These are phyloP conservation scores for Bombycilla garrulus DNA, from an alignment of 2,113 vertebrate species.

Conservation along the genomic window DNA sequence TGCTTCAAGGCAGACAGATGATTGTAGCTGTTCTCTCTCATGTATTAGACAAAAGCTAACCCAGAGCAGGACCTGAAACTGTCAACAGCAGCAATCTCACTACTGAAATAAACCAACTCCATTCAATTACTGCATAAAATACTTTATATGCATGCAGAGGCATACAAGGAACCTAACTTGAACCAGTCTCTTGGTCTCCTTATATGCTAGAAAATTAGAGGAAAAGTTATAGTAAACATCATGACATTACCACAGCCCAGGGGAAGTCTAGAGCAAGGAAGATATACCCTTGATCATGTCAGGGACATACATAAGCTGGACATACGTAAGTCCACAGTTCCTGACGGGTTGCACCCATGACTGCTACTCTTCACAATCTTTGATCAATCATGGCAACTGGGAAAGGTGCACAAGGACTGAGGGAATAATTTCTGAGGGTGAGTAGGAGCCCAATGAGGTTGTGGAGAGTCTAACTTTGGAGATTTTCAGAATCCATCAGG, in stretches of 20 bases:
- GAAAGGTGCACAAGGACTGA: background rate
- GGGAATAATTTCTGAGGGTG: background rate
- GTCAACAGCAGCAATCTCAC: background rate
- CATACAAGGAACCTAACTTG: background rate
- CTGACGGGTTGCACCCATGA: background rate
- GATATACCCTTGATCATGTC: background rate
- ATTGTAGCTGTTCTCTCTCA: background rate
- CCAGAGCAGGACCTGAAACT: background rate
- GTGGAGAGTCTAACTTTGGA: too few relatives aligned
- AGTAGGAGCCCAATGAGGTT: background rate
- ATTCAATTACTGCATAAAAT: background rate
- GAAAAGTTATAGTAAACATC: background rate
- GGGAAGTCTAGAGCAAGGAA: background rate
- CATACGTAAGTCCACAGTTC: rapidly evolving
- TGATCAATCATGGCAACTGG: background rate
- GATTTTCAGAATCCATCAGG: background rate
- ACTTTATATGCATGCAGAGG: background rate
- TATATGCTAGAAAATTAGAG: background rate
- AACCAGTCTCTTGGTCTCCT: background rate
- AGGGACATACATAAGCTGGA: background rate
- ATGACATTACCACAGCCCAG: background rate
- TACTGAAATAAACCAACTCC: background rate
- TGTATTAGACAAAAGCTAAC: background rate
- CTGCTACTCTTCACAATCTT: background rate
- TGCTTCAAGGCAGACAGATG: background rate